A percentile compares a stretch with the other conserved stretches of the same genome.
phyloP scores from a whole-genome alignment of 1,140 invertebrate species.

The Diorhabda elongata region DNA sequence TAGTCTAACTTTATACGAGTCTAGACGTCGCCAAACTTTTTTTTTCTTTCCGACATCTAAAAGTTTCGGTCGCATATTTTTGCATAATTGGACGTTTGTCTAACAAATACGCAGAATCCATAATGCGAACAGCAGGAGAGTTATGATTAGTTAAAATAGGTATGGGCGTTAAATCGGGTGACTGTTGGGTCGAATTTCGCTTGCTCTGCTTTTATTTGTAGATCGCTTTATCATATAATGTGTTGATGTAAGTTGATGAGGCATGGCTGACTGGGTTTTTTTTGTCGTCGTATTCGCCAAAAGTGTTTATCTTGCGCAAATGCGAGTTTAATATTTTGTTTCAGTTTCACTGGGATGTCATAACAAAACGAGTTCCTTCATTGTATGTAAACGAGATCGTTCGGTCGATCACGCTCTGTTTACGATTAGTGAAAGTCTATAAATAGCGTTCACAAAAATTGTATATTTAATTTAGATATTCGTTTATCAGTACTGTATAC shows the following conservation, averaged over 20 bases:
- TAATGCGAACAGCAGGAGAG: slow-evolving; percentile 23
- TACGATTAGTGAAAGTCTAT: no score
- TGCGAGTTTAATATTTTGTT: neutral
- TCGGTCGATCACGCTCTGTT: no score
- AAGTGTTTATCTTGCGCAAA: slow-evolving; percentile 14
- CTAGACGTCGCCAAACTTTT: slow-evolving; percentile 29
- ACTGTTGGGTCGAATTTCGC: slow-evolving; percentile 27
- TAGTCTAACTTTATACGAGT: slow-evolving; percentile 22
- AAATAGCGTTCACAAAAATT: no score
- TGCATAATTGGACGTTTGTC: slow-evolving; percentile 16
- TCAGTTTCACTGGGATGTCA: neutral
- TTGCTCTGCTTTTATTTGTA: slow-evolving; percentile 26
- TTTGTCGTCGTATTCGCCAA: slow-evolving; percentile 13
- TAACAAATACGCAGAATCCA: slow-evolving; percentile 33
- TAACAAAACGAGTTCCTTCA: neutral
- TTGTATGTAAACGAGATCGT: neutral
- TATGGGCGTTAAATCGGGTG: slow-evolving; percentile 3
- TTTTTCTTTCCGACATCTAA: slow-evolving; percentile 7
- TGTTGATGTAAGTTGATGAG: slow-evolving; percentile 12
- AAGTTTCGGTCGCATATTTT: slow-evolving; percentile 23
- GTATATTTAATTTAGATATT: no score
- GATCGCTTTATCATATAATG: slow-evolving; percentile 29
- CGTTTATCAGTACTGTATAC: no score
- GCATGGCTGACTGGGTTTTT: slow-evolving; percentile 25
- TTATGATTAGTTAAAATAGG: slow-evolving; percentile 31